Percentiles rank a stretch among this genome's conserved stretches.
These are phyloP conservation scores for Rhineura floridana DNA, from an alignment of 2,113 vertebrate genomes.

Conservation along the genomic window DNA sequence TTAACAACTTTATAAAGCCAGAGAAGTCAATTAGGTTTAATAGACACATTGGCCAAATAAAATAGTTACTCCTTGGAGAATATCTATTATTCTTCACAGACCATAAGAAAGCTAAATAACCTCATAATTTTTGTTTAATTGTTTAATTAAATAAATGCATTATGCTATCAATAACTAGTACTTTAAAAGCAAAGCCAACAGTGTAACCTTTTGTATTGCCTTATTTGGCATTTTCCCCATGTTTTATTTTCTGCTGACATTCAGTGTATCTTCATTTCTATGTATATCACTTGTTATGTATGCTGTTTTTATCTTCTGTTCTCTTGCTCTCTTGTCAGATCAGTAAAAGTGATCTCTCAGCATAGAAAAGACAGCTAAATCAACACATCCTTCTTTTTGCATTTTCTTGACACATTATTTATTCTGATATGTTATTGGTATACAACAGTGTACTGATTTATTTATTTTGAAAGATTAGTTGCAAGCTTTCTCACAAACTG, in stretches of 20 bases:
- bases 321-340: slow-evolving; percentile 3
- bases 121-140: background rate
- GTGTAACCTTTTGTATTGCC: background rate
- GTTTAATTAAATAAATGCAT: background rate
- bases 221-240: background rate
- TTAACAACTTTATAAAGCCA: background rate
- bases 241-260: slow-evolving; percentile 10
- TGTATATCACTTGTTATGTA: background rate
- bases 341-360: slow-evolving; percentile 15
- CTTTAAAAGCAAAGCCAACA: background rate
- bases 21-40: background rate
- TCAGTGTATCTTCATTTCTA: background rate
- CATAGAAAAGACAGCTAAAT: slow-evolving; percentile 14
- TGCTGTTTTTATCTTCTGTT: slow-evolving; percentile 14
- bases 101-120: background rate
- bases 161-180: background rate
- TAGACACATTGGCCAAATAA: background rate
- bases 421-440: slow-evolving; percentile 2
- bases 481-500: slow-evolving; percentile 18
- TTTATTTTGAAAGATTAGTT: background rate
- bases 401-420: background rate
- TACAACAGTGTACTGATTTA: background rate
- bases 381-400: background rate
- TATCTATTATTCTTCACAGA: background rate
- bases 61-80: background rate